Conservation (phyloP, 2,797 vertebrate genomes). For the Basileuterus tristriatus region DNA sequence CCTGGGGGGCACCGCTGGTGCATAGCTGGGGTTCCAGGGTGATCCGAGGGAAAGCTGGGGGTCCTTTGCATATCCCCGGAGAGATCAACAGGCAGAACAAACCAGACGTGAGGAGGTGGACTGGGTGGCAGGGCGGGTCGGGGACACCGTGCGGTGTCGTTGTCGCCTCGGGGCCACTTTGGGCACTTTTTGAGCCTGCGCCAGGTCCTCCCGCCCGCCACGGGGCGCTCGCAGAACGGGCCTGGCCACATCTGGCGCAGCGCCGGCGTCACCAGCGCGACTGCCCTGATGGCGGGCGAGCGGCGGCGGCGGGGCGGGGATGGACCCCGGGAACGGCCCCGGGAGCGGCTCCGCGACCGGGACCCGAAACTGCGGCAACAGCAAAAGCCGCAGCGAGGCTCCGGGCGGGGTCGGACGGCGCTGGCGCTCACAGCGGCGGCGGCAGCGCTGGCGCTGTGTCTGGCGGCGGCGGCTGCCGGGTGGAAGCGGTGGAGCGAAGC, state of each 20-base stretch:
- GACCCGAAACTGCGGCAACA: not conserved
- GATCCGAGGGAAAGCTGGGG: not conserved
- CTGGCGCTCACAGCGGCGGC: not conserved
- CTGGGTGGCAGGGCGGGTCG: accelerated
- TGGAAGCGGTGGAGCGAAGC: constrained; percentile 67
- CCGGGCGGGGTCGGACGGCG: not conserved
- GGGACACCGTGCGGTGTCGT: not conserved
- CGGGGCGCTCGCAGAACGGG: not conserved
- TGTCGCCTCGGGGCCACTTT: not conserved
- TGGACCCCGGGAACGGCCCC: not conserved
- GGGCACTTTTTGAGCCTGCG: too few species aligned
- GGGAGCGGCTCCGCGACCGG: not conserved
- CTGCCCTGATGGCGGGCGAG: not conserved
- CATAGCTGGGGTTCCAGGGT: not conserved
- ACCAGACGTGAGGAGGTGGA: not conserved
- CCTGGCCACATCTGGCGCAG: accelerated
- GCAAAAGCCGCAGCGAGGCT: not conserved
- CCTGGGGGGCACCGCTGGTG: accelerated
- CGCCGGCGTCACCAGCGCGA: not conserved
- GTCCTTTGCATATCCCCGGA: too few species aligned
- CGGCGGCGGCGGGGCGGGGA: not conserved
- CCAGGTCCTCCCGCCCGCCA: not conserved
- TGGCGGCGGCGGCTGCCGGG: constrained; percentile 12
- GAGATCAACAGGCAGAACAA: not conserved
- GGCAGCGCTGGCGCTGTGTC: not conserved